Base-by-base conservation (phyloP, 2,797 vertebrate genomes). In the Squalus acanthias region DNA sequence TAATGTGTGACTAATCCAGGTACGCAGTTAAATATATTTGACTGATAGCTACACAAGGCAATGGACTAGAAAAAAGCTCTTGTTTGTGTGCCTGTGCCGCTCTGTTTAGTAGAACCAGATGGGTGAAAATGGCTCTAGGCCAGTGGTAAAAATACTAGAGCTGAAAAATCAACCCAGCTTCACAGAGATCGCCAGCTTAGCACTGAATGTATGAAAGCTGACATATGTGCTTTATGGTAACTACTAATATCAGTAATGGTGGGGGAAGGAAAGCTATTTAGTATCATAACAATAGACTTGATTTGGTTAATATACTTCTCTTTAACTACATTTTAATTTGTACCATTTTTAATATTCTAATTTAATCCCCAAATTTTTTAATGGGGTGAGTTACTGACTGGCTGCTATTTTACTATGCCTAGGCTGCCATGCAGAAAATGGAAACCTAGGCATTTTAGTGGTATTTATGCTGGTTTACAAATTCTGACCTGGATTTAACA, bases 21-120 rank as follows among this genome's bases (percentile, higher is more conserved):
- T 76, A 53, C 94, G 26, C 26, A 33, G 70, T 95, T 76, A 74
- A 95, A 60, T 74, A 57, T 76, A 76, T 76, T 76, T 95, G 94
- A 95, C 70, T 76, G 94, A 33, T 72, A 53, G 50, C 29, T n/a
- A 72, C 50, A 57, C 46, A 57, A 70, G 17, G 29, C 70, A 57
- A 53, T 53, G 94, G 70, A 60, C 94, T 95, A 57, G 94, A 95
- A 60, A 95, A 57, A 74, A 60, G 46, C 50, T 76, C 50, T 53
- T 76, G 29, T 74, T 95, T 53, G n/a, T 72, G 46, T 57, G 94
- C 94, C 94, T 76, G 94, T 53, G 46, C 70, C 33, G 13, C 50
- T 74, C 69, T 95, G 50, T 76, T 76, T 76, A 60, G 50, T 95
- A 53, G 94, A 95, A 76, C 70, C 94, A 95, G 94, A 76, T 95